Percentiles rank a stretch among this genome's conserved stretches.
phyloP scores from a whole-genome alignment of 2,888 invertebrate species.

The Agonopterix alstromeriana region DNA sequence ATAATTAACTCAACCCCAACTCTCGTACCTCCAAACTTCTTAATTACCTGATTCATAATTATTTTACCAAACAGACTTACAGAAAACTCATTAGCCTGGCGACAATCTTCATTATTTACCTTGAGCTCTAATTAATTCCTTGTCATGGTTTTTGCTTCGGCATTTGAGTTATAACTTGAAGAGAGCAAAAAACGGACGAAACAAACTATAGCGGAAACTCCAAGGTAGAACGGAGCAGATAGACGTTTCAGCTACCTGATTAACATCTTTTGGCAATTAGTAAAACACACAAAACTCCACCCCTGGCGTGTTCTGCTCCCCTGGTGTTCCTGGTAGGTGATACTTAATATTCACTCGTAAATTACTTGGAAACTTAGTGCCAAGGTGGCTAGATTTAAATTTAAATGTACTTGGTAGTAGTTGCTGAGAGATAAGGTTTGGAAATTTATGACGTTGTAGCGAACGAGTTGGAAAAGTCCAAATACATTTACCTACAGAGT shows the following conservation, averaged over 20 bases:
- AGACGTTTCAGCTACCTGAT: slow-evolving; percentile 63
- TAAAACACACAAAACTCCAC: slow-evolving; percentile 80
- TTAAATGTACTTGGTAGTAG: slow-evolving; percentile 58
- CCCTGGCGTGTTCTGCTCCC: slow-evolving; percentile 72
- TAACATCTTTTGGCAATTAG: slow-evolving; percentile 80
- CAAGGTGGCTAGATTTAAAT: slow-evolving; percentile 56
- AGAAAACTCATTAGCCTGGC: slow-evolving; percentile 69
- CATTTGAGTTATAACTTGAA: slow-evolving; percentile 64
- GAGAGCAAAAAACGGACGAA: slow-evolving; percentile 35
- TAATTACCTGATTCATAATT: slow-evolving; percentile 69
- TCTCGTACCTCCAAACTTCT: slow-evolving; percentile 42
- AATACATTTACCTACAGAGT: slow-evolving; percentile 1
- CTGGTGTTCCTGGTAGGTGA: slow-evolving; percentile 74
- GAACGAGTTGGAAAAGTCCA: not conserved
- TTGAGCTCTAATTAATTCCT: slow-evolving; percentile 76
- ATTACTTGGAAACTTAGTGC: slow-evolving; percentile 72
- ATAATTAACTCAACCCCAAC: slow-evolving; percentile 35
- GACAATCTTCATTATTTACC: slow-evolving; percentile 77
- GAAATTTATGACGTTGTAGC: slow-evolving; percentile 18
- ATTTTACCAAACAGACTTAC: slow-evolving; percentile 47
- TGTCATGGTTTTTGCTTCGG: slow-evolving; percentile 77
- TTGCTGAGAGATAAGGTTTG: slow-evolving; percentile 46
- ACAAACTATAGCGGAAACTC: slow-evolving; percentile 20
- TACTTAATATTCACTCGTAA: slow-evolving; percentile 73
- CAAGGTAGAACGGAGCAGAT: slow-evolving; percentile 32